Percentiles rank a stretch among this genome's conserved stretches.
These are phyloP conservation scores for Pempheris klunzingeri DNA, from an alignment of 2,797 vertebrate species.

Conservation along the genomic window DNA sequence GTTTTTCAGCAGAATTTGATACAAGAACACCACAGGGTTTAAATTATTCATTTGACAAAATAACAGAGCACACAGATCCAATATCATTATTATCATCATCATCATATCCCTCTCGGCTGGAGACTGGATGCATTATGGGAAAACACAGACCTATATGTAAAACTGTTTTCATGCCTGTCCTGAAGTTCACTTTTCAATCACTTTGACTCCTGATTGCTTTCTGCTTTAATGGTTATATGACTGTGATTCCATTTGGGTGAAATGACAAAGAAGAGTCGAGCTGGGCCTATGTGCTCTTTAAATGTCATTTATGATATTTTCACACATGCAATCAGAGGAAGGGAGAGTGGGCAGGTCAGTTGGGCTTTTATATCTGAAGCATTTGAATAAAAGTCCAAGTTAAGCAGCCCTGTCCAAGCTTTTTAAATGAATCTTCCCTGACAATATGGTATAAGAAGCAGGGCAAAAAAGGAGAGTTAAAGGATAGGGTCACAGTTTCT, in stretches of 20 bases:
- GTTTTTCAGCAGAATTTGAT: constrained; percentile 50
- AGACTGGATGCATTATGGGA: constrained; percentile 21
- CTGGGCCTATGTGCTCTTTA: constrained; percentile 31
- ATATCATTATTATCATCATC: constrained; percentile 50
- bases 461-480: neutral
- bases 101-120: constrained; percentile 43
- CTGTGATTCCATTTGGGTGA: constrained; percentile 51
- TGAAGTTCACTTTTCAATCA: constrained; percentile 54
- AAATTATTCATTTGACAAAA: constrained; percentile 59
- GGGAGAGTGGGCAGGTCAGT: constrained; percentile 20
- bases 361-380: constrained; percentile 6
- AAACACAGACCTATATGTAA: constrained; percentile 41
- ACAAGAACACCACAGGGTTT: constrained; percentile 27
- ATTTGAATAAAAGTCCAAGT: constrained; percentile 14
- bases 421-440: constrained; percentile 21
- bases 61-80: constrained; percentile 45
- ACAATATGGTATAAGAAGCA: neutral
- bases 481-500: neutral
- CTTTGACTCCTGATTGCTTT: constrained; percentile 51
- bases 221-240: constrained; percentile 47
- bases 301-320: constrained; percentile 59
- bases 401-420: neutral
- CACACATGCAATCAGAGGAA: constrained; percentile 34
- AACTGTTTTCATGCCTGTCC: constrained; percentile 25
- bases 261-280: constrained; percentile 46